Evolutionary conservation across 2,797 vertebrate species (phyloP).

Genomic region (Chelmon rostratus): DNA sequence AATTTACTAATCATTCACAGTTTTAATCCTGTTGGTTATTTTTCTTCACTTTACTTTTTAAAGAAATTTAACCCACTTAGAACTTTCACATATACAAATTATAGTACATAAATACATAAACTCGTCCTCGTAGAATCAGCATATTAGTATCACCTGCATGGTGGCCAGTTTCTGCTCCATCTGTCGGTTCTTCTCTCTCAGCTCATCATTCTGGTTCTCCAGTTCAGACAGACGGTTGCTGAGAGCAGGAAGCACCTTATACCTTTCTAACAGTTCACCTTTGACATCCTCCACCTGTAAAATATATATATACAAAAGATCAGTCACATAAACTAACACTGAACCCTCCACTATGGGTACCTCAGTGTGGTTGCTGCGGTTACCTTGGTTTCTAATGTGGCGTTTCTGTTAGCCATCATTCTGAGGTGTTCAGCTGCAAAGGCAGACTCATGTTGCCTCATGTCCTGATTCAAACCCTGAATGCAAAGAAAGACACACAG

Average conservation of each 20-base stretch:
- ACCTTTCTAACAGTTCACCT: slow-evolving; percentile 83
- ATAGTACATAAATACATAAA: too few relatives aligned
- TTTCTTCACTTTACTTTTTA: background rate
- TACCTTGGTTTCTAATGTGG: slow-evolving; percentile 94
- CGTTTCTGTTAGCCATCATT: slow-evolving; percentile 92
- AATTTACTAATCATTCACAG: background rate
- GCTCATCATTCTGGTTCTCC: slow-evolving; percentile 81
- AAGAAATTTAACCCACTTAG: background rate
- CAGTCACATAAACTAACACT: background rate
- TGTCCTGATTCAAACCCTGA: slow-evolving; percentile 95
- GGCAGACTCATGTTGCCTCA: slow-evolving; percentile 94
- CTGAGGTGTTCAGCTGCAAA: slow-evolving; percentile 94
- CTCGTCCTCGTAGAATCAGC: background rate
- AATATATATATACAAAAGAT: background rate
- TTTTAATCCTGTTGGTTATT: background rate
- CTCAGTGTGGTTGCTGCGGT: slow-evolving; percentile 71
- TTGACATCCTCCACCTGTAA: slow-evolving; percentile 85
- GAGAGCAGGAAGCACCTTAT: slow-evolving; percentile 84
- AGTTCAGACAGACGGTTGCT: slow-evolving; percentile 82
- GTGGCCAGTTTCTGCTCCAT: slow-evolving; percentile 83
- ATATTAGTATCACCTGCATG: slow-evolving; percentile 79
- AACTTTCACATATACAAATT: too few relatives aligned
- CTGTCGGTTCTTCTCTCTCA: slow-evolving; percentile 84
- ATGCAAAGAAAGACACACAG: slow-evolving; percentile 60
- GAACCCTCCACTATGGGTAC: slow-evolving; percentile 57